Base-by-base conservation (phyloP, 2,888 invertebrate genomes). In the Torymus texanus region DNA sequence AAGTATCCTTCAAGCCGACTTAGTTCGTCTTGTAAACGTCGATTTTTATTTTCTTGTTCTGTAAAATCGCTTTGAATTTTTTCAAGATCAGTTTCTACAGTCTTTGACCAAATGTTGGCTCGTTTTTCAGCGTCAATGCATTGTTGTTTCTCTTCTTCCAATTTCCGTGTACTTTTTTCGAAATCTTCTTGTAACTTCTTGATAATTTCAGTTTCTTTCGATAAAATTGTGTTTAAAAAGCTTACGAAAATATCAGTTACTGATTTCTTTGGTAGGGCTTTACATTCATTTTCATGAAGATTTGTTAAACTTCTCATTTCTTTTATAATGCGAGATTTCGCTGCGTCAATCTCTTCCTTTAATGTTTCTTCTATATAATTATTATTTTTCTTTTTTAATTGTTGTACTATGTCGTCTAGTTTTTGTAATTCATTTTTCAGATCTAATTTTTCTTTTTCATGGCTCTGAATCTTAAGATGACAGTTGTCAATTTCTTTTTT, bases 71-170 rank as follows among this genome's bases (percentile, higher is more conserved):
- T 68, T 50, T 89, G 88, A 1, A 86, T 77, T 61, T 85, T 87
- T 21, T 89, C 89, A 55, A 86, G 84, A 10, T 90, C 90, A 3
- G 75, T 72, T 79, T 90, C 90, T n/a, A 90, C 63, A 53, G 87
- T 85, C 53, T 87, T 86, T 1, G 85, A 84, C 89, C 88, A 89
- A 8, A 73, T 11, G 0, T 67, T 82, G 0, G 83, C 76, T 2
- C 87, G 85, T 76, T 87, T 88, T 62, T 87, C 87, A 0, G 84
- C 82, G 70, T 89, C 87, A 0, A 81, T 74, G 11, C 85, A 83
- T 56, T 89, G 87, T 10, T 84, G 83, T 14, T 84, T 87, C 24
- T 86, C 84, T 0, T 89, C 88, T 21, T 83, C 83, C 0, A 89
- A 70, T 59, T 84, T 85, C 41, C 83, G 80, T 61, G 83, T 85